Evolutionary conservation across 1,140 invertebrate species (phyloP), one percentile per base, ranked within the genome.

Genomic region (Drosophila bocqueti): DNA sequence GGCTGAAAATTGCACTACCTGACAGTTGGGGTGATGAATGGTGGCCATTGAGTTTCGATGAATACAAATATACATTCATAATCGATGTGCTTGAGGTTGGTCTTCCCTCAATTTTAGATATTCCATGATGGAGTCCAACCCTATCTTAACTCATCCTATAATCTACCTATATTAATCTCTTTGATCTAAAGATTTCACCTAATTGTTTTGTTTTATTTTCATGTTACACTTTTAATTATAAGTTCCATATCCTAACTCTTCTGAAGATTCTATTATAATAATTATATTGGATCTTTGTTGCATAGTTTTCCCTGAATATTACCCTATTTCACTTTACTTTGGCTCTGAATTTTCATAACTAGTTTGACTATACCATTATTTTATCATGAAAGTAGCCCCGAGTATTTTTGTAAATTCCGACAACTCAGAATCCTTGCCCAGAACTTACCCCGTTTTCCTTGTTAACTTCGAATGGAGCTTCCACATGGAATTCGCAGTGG

Each of bases 381-480:
- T 24, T 47, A 15, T 6, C 4, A 5, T 11, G 2, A 21, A 2
- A 7, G 2, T 46, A 46, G 11, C 11, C n/a, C 6, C 3, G 1
- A 54, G 2, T 21, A 21, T n/a, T 3, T 15, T 36, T 15, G 3
- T 4, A 21, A 18, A 18, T 4, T 4, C 4, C 10, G 1, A 34
- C 2, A 21, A 16, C 9, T 6, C 13, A 21, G 21, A 57, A 29
- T 18, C 24, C 18, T 10, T 45, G 2, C 24, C 1, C 18, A n/a
- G 10, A 13, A 83, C 91, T 91, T 67, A 92, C 91, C 76, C 90
- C 79, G 68, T 79, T 83, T 46, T 85, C 76, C 61, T 55, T 66
- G 52, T 66, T 65, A 47, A 57, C 24, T n/a, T 59, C 78, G 21
- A 63, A 31, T 52, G 85, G 59, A 29, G 81, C 62, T 76, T 85